Conservation (phyloP, 2,797 vertebrate species). For the Gallinago solitaria region DNA sequence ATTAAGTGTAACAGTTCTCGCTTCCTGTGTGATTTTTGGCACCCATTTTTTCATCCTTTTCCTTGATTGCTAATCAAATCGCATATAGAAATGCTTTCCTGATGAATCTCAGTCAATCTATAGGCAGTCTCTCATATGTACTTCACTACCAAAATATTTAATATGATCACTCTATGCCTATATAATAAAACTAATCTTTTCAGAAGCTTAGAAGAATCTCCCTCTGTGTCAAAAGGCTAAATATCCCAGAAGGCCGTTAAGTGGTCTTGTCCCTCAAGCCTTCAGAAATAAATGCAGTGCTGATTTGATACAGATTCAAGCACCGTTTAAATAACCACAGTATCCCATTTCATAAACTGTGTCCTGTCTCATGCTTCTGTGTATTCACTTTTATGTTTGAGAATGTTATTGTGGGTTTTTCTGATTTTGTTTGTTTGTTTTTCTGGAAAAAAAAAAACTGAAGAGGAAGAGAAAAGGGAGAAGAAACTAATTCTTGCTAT, state of each 20-base stretch:
- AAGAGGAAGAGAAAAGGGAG: neutral
- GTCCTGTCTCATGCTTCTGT: neutral
- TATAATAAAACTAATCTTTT: neutral
- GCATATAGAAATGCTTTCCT: neutral
- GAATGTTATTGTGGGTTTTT: neutral
- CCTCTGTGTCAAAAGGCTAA: constrained; percentile 24
- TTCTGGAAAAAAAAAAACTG: neutral
- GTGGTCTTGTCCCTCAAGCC: neutral
- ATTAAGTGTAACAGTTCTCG: neutral
- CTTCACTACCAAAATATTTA: neutral
- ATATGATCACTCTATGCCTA: constrained; percentile 1
- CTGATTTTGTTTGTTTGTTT: neutral
- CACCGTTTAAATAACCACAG: neutral
- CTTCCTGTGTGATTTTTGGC: neutral
- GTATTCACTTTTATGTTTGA: neutral
- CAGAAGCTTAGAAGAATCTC: neutral
- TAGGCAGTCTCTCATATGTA: neutral
- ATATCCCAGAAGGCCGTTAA: neutral
- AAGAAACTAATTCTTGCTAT: neutral
- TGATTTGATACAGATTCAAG: neutral
- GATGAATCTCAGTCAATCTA: neutral
- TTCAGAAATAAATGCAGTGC: neutral
- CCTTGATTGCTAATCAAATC: constrained; percentile 50
- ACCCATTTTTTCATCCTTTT: neutral
- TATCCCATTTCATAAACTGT: neutral